Conservation (phyloP, 2,797 vertebrate genomes). For the Psittacula echo region DNA sequence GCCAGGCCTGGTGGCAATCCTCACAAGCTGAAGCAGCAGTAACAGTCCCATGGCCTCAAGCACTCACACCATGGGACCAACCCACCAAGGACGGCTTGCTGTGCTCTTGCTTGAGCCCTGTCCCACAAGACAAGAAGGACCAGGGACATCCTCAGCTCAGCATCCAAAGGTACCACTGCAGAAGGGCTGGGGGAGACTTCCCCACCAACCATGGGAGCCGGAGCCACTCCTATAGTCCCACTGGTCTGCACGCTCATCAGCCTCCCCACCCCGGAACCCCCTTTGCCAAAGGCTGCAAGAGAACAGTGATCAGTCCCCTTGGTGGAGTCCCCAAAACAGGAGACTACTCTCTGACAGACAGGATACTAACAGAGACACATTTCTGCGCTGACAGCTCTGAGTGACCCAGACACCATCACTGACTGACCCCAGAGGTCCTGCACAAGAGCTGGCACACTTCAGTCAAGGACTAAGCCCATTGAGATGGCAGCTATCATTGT, state of each 20-base stretch:
- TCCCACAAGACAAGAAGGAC: not conserved
- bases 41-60: not conserved
- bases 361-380: rapidly evolving
- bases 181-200: not conserved
- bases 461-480: no score
- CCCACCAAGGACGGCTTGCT: no score
- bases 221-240: not conserved
- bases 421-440: not conserved
- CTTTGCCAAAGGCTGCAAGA: not conserved
- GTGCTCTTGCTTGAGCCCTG: not conserved
- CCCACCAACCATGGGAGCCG: not conserved
- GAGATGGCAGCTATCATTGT: not conserved
- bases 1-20: not conserved
- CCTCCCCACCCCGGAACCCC: no score
- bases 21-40: not conserved
- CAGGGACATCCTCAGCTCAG: not conserved
- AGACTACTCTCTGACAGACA: not conserved
- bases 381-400: not conserved
- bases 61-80: rapidly evolving
- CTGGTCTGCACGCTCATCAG: not conserved
- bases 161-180: not conserved
- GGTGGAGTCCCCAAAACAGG: not conserved
- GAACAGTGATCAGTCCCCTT: not conserved
- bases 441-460: not conserved
- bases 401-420: not conserved